A percentile compares a stretch with the other conserved stretches of the same genome.
Evolutionary conservation across 2,797 vertebrate species (phyloP).

Genomic region (Melopsittacus undulatus): DNA sequence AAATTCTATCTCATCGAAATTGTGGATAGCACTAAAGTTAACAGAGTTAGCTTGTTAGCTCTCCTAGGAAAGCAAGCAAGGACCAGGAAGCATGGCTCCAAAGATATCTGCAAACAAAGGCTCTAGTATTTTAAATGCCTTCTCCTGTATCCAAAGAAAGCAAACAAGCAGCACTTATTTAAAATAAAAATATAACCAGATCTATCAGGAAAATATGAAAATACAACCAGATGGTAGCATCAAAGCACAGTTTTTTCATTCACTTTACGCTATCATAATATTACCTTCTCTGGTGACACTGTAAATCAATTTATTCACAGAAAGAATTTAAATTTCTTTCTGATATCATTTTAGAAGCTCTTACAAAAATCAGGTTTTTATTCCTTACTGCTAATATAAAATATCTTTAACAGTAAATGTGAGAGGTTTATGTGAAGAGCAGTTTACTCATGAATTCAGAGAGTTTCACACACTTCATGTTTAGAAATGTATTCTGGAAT

Average conservation of each 20-base stretch:
- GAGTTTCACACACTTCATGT: neutral
- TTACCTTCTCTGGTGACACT: neutral
- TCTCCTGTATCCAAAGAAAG: neutral
- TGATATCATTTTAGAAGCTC: neutral
- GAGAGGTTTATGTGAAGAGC: neutral
- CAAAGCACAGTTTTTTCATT: neutral
- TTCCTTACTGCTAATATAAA: neutral
- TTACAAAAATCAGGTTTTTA: neutral
- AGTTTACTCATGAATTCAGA: neutral
- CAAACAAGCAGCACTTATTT: neutral
- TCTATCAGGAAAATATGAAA: neutral
- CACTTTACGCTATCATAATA: neutral
- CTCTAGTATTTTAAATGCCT: neutral
- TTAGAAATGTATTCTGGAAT: neutral
- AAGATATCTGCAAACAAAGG: neutral
- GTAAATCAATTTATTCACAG: neutral
- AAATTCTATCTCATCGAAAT: neutral
- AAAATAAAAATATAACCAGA: neutral
- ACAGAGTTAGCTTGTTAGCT: neutral
- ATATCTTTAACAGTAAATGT: neutral
- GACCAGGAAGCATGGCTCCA: neutral
- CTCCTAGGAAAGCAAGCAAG: neutral
- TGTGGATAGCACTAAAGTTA: neutral
- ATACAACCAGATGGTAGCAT: neutral
- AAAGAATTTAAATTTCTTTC: conserved; percentile 1